Percentiles rank a stretch among this genome's conserved stretches.
Conservation (phyloP, 2,797 vertebrate genomes). For the Crenichthys baileyi region DNA sequence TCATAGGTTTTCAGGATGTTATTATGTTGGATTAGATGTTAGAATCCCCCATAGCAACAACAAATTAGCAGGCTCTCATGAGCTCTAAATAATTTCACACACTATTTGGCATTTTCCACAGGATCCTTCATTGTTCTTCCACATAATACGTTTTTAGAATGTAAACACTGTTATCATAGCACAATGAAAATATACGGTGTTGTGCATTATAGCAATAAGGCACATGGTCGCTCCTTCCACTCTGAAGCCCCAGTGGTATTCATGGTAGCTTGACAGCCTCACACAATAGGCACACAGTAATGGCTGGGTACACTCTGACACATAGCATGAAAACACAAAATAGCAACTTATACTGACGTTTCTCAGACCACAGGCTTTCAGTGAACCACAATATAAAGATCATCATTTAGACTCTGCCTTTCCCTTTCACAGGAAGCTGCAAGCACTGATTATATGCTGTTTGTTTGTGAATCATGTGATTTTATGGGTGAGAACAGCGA, state of each 20-base stretch:
- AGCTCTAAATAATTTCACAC: conserved; percentile 1
- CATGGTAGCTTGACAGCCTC: conserved; percentile 62
- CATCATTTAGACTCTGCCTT: conserved; percentile 68
- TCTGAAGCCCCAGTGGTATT: conserved; percentile 54
- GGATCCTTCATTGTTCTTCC: conserved; percentile 18
- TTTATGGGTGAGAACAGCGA: conserved; percentile 28
- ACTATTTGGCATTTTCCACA: background rate
- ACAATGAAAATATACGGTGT: conserved; percentile 61
- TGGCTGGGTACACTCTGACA: conserved; percentile 56
- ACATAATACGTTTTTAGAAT: conserved; percentile 26
- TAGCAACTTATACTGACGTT: conserved; percentile 55
- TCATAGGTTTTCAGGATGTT: background rate
- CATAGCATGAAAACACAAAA: conserved; percentile 49
- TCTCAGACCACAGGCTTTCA: conserved; percentile 66
- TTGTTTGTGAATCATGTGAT: conserved; percentile 54
- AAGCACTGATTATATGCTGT: conserved; percentile 71
- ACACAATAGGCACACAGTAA: conserved; percentile 70
- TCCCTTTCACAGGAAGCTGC: conserved; percentile 63
- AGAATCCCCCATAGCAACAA: background rate
- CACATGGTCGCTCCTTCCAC: conserved; percentile 43
- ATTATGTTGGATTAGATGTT: background rate
- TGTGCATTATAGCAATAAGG: conserved; percentile 37
- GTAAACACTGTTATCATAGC: conserved; percentile 47
- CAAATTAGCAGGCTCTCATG: conserved; percentile 3
- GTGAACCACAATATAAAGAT: conserved; percentile 73